A percentile compares a stretch with the other conserved stretches of the same genome.
Evolutionary conservation across 2,888 invertebrate genomes (phyloP).

Genomic region (Lepidocyrtoides sp.): DNA sequence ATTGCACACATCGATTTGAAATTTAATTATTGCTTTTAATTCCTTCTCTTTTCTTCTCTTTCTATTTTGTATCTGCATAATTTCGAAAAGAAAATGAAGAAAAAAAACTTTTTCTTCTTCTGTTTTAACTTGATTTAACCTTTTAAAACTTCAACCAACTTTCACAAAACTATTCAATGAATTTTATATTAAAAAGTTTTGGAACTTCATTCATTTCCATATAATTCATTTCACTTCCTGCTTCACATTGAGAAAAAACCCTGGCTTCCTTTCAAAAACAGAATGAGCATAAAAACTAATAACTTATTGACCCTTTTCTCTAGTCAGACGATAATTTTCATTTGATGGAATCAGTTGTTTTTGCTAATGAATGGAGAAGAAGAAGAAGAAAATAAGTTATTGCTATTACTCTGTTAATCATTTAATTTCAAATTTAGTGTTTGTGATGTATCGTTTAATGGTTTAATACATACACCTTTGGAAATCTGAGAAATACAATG

Average conservation of each 20-base stretch:
- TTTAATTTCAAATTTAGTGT: not conserved
- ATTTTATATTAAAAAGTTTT: slow-evolving; percentile 19
- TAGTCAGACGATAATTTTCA: not conserved
- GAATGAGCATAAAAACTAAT: too few species aligned
- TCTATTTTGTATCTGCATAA: not conserved
- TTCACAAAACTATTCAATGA: slow-evolving; percentile 5
- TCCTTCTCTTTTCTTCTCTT: not conserved
- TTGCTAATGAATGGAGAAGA: not conserved
- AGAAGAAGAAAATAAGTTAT: not conserved
- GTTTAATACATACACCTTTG: not conserved
- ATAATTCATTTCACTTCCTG: not conserved
- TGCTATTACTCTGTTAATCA: not conserved
- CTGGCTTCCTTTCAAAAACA: too few species aligned
- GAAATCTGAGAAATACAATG: not conserved
- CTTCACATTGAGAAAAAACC: too few species aligned
- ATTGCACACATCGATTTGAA: slow-evolving; percentile 57
- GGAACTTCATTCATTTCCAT: not conserved
- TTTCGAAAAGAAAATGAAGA: slow-evolving; percentile 3
- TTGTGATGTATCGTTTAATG: not conserved
- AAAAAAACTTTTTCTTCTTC: slow-evolving; percentile 10
- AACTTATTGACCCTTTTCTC: not conserved
- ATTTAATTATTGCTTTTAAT: slow-evolving; percentile 11
- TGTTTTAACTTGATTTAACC: not conserved
- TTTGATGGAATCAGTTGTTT: not conserved
- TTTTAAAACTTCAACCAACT: not conserved